Evolutionary conservation across 2,113 vertebrate species (phyloP).

Genomic region (Zingel zingel): DNA sequence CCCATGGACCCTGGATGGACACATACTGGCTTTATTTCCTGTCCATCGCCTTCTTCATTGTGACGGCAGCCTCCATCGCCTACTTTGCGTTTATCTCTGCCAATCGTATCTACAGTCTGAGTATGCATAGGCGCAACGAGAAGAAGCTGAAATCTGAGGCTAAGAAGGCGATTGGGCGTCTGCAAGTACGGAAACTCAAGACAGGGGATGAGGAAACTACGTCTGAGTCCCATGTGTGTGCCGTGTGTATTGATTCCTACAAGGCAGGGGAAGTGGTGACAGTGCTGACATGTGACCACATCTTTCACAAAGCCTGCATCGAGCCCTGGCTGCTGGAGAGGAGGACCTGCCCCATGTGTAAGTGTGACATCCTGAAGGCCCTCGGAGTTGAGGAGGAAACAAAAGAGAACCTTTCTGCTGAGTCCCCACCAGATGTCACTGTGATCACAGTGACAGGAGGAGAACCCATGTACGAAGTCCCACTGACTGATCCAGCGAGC

Average conservation of each 20-base stretch:
- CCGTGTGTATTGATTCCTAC: conserved; percentile 93
- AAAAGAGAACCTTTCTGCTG: conserved; percentile 24
- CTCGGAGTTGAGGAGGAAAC: conserved; percentile 88
- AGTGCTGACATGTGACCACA: conserved; percentile 93
- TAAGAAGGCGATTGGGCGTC: conserved; percentile 89
- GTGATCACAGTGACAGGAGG: conserved; percentile 71
- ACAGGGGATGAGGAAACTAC: conserved; percentile 89
- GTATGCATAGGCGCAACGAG: conserved; percentile 73
- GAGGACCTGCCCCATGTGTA: conserved; percentile 95
- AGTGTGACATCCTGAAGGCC: conserved; percentile 93
- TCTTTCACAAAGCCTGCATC: conserved; percentile 92
- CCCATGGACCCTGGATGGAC: conserved; percentile 74
- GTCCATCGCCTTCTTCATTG: conserved; percentile 82
- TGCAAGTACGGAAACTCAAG: conserved; percentile 90
- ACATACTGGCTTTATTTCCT: conserved; percentile 83
- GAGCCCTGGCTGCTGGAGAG: conserved; percentile 94
- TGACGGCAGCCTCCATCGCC: conserved; percentile 74
- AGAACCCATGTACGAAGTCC: conserved; percentile 73
- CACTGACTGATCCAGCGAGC: conserved; percentile 73
- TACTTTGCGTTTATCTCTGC: conserved; percentile 81
- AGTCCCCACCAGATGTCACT: conserved; percentile 70
- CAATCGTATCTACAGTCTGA: conserved; percentile 71
- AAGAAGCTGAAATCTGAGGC: conserved; percentile 88
- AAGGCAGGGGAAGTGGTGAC: conserved; percentile 90
- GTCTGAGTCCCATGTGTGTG: conserved; percentile 89